Percentiles rank a stretch among this genome's conserved stretches.
Conservation (phyloP, 2,113 vertebrate species). For the Cichladusa arquata region DNA sequence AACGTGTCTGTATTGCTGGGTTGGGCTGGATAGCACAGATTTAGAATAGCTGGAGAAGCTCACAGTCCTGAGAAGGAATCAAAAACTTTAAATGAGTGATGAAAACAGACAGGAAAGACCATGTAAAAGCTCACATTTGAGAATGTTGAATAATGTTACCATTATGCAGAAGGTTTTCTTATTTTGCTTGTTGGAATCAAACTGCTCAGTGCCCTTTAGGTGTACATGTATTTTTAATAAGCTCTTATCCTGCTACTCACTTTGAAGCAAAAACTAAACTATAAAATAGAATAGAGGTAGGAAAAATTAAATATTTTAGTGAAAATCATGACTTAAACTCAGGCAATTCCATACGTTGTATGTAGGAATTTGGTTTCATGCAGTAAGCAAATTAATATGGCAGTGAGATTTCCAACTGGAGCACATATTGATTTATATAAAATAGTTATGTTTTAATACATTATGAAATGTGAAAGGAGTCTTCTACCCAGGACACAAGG, state of each 20-base stretch:
- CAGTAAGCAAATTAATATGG: conserved; percentile 61
- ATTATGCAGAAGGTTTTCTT: not conserved
- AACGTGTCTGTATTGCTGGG: not conserved
- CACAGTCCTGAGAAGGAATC: not conserved
- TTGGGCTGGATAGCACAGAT: not conserved
- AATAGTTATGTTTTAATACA: conserved; percentile 51
- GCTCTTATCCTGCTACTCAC: not conserved
- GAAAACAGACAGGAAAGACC: not conserved
- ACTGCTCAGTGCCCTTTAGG: not conserved
- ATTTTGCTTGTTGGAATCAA: not conserved
- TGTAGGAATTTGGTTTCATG: conserved; percentile 33
- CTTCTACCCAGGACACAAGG: conserved; percentile 38
- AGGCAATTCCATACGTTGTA: conserved; percentile 1
- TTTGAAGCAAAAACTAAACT: not conserved
- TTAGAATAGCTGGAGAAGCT: not conserved
- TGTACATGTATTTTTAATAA: not conserved
- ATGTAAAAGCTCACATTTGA: not conserved
- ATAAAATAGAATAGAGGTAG: not conserved
- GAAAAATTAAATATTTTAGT: conserved; percentile 27
- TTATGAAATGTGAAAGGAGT: conserved; percentile 50
- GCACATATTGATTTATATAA: conserved; percentile 47
- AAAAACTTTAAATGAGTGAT: not conserved
- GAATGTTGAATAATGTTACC: not conserved
- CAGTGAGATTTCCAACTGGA: conserved; percentile 63
- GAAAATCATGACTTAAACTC: conserved; percentile 8